Evolutionary conservation across 1,140 invertebrate genomes (phyloP), one percentile per base, ranked within the genome.

Genomic region (Magallana gigas): DNA sequence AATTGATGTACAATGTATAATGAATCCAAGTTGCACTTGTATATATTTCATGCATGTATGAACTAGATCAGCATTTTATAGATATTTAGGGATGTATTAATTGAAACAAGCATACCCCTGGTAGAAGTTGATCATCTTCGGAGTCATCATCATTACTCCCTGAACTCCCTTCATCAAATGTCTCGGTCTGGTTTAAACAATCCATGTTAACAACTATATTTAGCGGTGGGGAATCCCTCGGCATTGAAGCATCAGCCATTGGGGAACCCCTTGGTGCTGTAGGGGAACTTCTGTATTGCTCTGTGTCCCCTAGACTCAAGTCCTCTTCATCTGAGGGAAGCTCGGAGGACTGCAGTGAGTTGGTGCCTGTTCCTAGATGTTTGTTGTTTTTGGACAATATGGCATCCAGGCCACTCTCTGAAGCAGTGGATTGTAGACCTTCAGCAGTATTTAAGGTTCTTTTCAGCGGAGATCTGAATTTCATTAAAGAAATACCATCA

Each of bases 161-260:
- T 48, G 82, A 83, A 58, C 23, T 58, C 57, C 56, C 86, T 83
- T 81, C 86, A 71, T 84, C 81, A 62, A 71, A 81, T 18, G 76
- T 64, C 8, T 86, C 85, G n/a, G 76, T 18, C 80, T 86, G 85
- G n/a, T 86, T 82, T 11, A 76, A 12, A 8, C 14, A 82, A 86
- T 62, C 82, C 29, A 48, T 29, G n/a, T 36, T 86, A 23, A 59
- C 2, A 58, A 4, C 9, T 56, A 71, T 57, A 48, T 76, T 83
- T 71, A 58, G 83, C 18, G 57, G 56, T 58, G 86, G 86, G 8
- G 81, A 87, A 29, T 76, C 68, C 68, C 68, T 76, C 29, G 23
- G 68, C 11, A 29, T 29, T 76, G 68, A 76, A 76, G 23, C 12
- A 29, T 18, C 23, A 76, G 14, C 68, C 12, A 29, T 76, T 12